Percentiles rank a stretch among this genome's conserved stretches.
phyloP scores from a whole-genome alignment of 92 coral and sea anemone genomes.

The Zoanthus solanderi region DNA sequence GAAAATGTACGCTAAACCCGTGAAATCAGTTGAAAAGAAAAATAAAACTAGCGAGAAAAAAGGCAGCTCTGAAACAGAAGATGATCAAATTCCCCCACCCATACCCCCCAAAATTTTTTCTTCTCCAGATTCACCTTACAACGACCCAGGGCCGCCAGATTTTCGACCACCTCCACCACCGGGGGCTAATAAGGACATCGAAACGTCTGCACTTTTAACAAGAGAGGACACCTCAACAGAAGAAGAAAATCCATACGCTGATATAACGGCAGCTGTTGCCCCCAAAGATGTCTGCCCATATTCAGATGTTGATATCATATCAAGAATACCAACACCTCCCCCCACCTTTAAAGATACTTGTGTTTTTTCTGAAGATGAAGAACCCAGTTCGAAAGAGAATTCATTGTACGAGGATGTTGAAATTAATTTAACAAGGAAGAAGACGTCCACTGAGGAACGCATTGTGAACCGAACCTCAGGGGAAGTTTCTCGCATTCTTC shows the following conservation, averaged over 20 bases:
- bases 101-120: slow-evolving; percentile 20
- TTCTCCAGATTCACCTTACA: slow-evolving; percentile 57
- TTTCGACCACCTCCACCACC: slow-evolving; percentile 67
- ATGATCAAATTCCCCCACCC: slow-evolving; percentile 37
- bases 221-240: neutral
- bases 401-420: slow-evolving; percentile 36
- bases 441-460: neutral
- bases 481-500: neutral
- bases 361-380: neutral
- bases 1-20: slow-evolving; percentile 39
- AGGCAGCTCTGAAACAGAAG: neutral
- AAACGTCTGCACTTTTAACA: neutral
- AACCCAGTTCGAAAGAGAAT: neutral
- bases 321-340: slow-evolving; percentile 31
- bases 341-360: slow-evolving; percentile 36
- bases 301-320: slow-evolving; percentile 35
- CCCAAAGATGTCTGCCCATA: slow-evolving; percentile 22
- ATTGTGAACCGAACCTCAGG: neutral
- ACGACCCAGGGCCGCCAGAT: slow-evolving; percentile 70
- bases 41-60: neutral
- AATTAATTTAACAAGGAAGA: neutral
- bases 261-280: slow-evolving; percentile 7
- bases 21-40: slow-evolving; percentile 16
- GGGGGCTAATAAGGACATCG: neutral
- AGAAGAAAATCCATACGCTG: slow-evolving; percentile 54